Percentiles rank a stretch among this genome's conserved stretches.
Evolutionary conservation across 2,797 vertebrate species (phyloP).

Genomic region (Neomorphus geoffroyi): DNA sequence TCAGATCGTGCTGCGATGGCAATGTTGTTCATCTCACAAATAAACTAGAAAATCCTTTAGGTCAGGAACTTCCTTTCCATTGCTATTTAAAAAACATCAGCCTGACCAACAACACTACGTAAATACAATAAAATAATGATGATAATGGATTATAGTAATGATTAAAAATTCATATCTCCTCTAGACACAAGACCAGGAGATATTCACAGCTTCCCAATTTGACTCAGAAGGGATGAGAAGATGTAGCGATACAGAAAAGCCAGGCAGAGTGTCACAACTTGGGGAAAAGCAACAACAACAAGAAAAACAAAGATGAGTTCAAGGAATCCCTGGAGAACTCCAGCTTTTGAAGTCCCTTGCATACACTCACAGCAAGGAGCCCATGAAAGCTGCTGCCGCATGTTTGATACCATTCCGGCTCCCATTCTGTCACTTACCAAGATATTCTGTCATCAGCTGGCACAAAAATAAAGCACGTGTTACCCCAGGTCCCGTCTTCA

Average conservation of each 20-base stretch:
- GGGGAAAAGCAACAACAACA: neutral
- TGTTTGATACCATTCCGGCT: neutral
- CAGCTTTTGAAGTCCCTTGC: constrained; percentile 49
- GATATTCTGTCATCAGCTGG: constrained; percentile 8
- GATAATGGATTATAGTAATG: neutral
- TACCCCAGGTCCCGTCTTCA: neutral
- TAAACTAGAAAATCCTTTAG: neutral
- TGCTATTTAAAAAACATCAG: neutral
- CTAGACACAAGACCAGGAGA: neutral
- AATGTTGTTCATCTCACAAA: neutral
- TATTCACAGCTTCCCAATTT: neutral
- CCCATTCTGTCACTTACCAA: constrained; percentile 21
- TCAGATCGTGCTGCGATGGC: neutral
- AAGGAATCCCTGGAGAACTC: constrained; percentile 54
- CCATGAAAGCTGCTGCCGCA: constrained; percentile 9
- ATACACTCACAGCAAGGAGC: constrained; percentile 7
- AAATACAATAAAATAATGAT: constrained; percentile 24
- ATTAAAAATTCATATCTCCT: constrained; percentile 38
- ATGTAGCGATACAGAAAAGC: neutral
- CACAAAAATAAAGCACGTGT: neutral
- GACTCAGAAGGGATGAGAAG: neutral
- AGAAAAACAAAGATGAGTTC: constrained; percentile 12
- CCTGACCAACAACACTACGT: neutral
- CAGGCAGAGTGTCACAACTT: neutral
- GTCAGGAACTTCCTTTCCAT: neutral